phyloP scores from a whole-genome alignment of 2,113 vertebrate genomes.

The Passer domesticus region DNA sequence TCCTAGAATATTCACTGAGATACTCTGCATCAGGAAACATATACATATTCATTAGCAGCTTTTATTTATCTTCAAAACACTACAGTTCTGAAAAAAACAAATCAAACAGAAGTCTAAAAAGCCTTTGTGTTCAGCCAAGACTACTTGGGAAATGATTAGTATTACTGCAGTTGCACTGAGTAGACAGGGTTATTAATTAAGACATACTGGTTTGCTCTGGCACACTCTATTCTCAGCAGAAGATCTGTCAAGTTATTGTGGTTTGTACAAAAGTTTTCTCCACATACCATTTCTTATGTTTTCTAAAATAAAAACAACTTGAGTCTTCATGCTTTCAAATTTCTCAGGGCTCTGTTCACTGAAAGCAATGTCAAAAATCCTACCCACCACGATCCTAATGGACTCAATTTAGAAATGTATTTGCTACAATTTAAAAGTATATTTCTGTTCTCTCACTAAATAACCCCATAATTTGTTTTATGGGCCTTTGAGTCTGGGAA shows the following conservation, averaged over 20 bases:
- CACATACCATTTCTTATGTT: background rate
- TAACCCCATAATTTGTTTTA: background rate
- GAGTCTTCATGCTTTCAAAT: background rate
- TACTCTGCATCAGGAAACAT: background rate
- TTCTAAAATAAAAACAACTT: background rate
- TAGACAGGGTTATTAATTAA: conserved; percentile 55
- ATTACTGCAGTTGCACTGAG: background rate
- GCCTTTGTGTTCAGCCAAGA: background rate
- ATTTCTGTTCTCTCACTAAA: background rate
- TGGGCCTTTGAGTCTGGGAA: background rate
- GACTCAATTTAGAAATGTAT: background rate
- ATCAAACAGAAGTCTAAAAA: conserved; percentile 2
- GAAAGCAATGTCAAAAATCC: background rate
- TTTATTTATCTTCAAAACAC: conserved; percentile 42
- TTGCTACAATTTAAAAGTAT: background rate
- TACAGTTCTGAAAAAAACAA: background rate
- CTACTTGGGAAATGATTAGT: background rate
- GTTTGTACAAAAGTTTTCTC: conserved; percentile 26
- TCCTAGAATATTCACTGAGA: conserved; percentile 11
- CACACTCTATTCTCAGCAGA: background rate
- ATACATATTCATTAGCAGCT: background rate
- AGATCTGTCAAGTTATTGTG: conserved; percentile 41
- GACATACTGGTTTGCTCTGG: conserved; percentile 38
- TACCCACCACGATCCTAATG: background rate
- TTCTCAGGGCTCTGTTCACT: background rate